A percentile compares a stretch with the other conserved stretches of the same genome.
Conservation (phyloP, 2,888 invertebrate genomes). For the Malacosoma neustria region DNA sequence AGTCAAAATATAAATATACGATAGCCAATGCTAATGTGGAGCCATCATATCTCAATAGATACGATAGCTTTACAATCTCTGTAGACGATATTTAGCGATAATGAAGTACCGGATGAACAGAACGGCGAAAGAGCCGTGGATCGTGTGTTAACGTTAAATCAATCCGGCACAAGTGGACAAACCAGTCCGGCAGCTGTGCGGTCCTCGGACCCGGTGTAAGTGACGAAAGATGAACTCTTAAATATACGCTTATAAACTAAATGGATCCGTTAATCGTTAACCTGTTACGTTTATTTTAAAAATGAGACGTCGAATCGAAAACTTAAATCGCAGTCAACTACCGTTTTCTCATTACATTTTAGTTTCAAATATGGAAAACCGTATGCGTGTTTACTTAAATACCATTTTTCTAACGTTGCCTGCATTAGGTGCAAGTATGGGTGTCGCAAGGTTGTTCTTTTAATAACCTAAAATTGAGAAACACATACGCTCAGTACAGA, state of each 20-base stretch:
- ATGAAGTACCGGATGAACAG: slow-evolving; percentile 48
- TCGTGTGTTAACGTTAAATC: slow-evolving; percentile 68
- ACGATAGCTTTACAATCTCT: slow-evolving; percentile 21
- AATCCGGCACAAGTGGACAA: slow-evolving; percentile 71
- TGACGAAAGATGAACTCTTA: slow-evolving; percentile 31
- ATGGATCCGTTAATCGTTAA: not conserved
- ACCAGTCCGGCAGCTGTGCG: slow-evolving; percentile 71
- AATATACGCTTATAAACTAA: too few species aligned
- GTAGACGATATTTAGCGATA: slow-evolving; percentile 41
- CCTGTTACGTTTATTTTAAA: not conserved
- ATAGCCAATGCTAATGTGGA: too few species aligned
- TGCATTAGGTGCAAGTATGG: too few species aligned
- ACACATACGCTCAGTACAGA: too few species aligned
- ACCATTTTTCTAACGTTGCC: too few species aligned
- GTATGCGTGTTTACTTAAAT: too few species aligned
- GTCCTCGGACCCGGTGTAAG: slow-evolving; percentile 45
- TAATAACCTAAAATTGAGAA: too few species aligned
- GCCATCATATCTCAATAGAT: too few species aligned
- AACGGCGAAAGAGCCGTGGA: slow-evolving; percentile 42
- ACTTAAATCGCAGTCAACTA: not conserved
- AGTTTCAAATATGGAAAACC: too few species aligned
- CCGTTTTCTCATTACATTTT: too few species aligned
- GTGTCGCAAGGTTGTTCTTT: too few species aligned
- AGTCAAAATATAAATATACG: too few species aligned
- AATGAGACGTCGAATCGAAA: not conserved